Conservation (phyloP, 2,113 vertebrate genomes). For the Desmodus rotundus region DNA sequence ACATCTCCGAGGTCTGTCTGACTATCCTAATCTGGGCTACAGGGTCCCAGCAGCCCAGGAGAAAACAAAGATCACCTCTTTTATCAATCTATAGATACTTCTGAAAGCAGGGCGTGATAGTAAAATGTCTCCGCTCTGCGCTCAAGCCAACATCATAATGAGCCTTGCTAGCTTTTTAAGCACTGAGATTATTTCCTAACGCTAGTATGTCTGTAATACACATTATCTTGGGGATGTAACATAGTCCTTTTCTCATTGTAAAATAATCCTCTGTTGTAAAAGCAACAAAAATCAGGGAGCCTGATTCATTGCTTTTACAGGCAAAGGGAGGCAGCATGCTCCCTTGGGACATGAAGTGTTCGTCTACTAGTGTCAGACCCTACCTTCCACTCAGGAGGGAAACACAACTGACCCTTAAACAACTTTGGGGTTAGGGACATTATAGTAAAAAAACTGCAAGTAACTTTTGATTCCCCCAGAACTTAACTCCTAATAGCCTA, state of each 20-base stretch:
- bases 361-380: neutral
- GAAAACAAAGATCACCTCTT: neutral
- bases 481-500: neutral
- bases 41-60: neutral
- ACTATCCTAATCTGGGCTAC: neutral
- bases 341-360: neutral
- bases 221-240: neutral
- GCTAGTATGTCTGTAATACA: conserved; percentile 18
- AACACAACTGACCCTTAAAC: neutral
- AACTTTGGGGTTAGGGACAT: neutral
- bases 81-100: neutral
- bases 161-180: neutral
- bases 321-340: conserved; percentile 10
- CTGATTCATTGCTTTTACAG: neutral
- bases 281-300: neutral
- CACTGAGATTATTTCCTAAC: neutral
- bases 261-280: conserved; percentile 48
- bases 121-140: neutral
- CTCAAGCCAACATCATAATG: neutral
- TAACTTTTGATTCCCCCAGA: neutral
- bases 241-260: conserved; percentile 10
- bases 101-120: neutral
- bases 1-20: neutral
- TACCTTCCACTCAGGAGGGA: neutral
- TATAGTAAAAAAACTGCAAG: neutral